Conservation (phyloP, 1,140 invertebrate species). For the Nephotettix cincticeps region DNA sequence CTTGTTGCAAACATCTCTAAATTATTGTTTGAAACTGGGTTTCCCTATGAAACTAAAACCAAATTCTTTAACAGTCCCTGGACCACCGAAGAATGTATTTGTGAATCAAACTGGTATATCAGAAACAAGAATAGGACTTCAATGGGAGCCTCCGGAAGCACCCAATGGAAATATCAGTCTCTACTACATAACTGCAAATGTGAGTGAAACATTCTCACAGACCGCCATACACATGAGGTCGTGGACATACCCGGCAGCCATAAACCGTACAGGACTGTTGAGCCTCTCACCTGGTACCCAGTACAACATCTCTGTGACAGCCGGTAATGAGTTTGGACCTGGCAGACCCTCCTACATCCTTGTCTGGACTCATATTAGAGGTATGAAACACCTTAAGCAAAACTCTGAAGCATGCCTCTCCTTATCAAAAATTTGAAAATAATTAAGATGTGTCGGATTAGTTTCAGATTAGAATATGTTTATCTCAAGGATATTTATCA, state of each 20-base stretch:
- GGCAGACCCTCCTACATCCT: not conserved
- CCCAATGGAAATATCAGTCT: not conserved
- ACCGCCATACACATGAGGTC: not conserved
- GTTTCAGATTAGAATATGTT: too few relatives aligned
- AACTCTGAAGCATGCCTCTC: too few relatives aligned
- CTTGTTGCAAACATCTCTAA: not conserved
- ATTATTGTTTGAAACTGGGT: not conserved
- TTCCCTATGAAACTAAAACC: not conserved
- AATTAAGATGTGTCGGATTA: too few relatives aligned
- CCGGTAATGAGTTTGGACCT: not conserved
- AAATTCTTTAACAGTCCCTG: not conserved
- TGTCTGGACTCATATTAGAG: constrained; percentile 6
- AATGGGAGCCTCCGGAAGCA: not conserved
- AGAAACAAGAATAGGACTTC: not conserved
- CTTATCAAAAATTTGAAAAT: too few relatives aligned
- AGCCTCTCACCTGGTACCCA: not conserved
- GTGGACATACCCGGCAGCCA: not conserved
- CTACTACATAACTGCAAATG: not conserved
- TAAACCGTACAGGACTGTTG: not conserved
- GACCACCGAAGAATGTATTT: not conserved
- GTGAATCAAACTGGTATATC: not conserved
- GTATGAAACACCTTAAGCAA: too few relatives aligned
- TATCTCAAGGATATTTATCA: too few relatives aligned
- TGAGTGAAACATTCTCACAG: not conserved
- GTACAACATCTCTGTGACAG: not conserved